Base-by-base conservation (phyloP, 2,797 vertebrate genomes). In the Sebastes diploproa region DNA sequence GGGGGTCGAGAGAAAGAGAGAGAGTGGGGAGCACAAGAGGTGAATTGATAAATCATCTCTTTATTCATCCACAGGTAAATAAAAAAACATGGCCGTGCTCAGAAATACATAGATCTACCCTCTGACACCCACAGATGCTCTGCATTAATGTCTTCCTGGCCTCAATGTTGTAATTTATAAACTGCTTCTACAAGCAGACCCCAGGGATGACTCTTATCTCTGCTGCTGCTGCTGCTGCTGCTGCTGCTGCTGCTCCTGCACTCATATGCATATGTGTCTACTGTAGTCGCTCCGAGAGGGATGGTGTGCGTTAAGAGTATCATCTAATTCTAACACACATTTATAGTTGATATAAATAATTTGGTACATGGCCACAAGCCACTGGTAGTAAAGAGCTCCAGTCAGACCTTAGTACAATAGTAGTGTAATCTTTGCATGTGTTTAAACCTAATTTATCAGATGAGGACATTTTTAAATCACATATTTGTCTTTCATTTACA, bases 11-110 rank as follows among this genome's bases (percentile, higher is more conserved):
- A 63, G 61, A 36, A 34, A 62, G 60, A 62, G 22, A 61, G 74
- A 82, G 61, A 46, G 69, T 3, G 38, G 67, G 91, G 83, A 80
- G 89, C 86, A 90, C 93, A 94, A 93, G 92, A 91, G 88, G 91
- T 88, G 87, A 88, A 94, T 93, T 90, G 91, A 92, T 97, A 97
- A 97, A 98, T 98, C 96, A 95, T 93, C 87, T 89, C 91, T 89
- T 91, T 93, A 90, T 34, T 77, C 92, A 91, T 95, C 63, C 82
- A 90, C 95, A 96, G 92, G 95, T 96, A 97, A 97, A 98, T 97
- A 92, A 95, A 96, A 92, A 96, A 96, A 94, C 95, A 95, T 66
- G 71, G 5, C 50, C 54, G 7, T 55, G 72, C 83, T 91, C 90
- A 93, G 93, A 93, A 91, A 94, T 82, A 88, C 91, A 93, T 88